These are phyloP conservation scores for Takifugu rubripes DNA, from an alignment of 2,797 vertebrate genomes.

Conservation along the genomic window DNA sequence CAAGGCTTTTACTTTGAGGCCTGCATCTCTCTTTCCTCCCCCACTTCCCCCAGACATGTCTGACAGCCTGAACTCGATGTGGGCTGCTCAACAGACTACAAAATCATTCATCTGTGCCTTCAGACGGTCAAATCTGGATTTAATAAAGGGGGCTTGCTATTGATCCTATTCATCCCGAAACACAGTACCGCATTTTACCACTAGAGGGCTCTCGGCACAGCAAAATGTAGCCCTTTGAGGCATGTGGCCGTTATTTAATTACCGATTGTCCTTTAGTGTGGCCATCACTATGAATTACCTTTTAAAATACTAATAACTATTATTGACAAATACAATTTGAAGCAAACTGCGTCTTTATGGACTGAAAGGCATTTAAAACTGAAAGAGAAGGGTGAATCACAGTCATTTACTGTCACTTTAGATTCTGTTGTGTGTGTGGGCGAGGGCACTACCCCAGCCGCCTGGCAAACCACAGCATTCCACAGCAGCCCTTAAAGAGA, in stretches of 20 bases:
- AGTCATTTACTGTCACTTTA: constrained; percentile 61
- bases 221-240: constrained; percentile 23
- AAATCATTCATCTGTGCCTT: constrained; percentile 85
- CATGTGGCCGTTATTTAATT: constrained; percentile 10
- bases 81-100: constrained; percentile 82
- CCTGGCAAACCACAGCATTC: constrained; percentile 76
- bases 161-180: constrained; percentile 67
- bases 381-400: constrained; percentile 30
- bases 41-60: constrained; percentile 78
- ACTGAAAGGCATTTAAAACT: constrained; percentile 18
- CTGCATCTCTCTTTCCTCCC: constrained; percentile 64
- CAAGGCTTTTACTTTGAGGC: constrained; percentile 78
- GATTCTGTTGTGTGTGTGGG: constrained; percentile 67
- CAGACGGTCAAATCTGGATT: constrained; percentile 83
- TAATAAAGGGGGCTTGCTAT: constrained; percentile 78
- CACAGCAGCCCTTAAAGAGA: constrained; percentile 70
- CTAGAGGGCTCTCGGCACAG: constrained; percentile 77
- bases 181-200: constrained; percentile 42
- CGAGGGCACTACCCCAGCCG: constrained; percentile 74
- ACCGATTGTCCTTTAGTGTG: constrained; percentile 1
- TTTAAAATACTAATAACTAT: constrained; percentile 16
- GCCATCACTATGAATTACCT: constrained; percentile 1
- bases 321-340: too few relatives aligned
- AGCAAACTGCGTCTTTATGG: constrained; percentile 4
- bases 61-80: constrained; percentile 82